Evolutionary conservation across 2,888 invertebrate genomes (phyloP), one percentile per base, ranked within the genome.

Genomic region (Lysandra bellargus): DNA sequence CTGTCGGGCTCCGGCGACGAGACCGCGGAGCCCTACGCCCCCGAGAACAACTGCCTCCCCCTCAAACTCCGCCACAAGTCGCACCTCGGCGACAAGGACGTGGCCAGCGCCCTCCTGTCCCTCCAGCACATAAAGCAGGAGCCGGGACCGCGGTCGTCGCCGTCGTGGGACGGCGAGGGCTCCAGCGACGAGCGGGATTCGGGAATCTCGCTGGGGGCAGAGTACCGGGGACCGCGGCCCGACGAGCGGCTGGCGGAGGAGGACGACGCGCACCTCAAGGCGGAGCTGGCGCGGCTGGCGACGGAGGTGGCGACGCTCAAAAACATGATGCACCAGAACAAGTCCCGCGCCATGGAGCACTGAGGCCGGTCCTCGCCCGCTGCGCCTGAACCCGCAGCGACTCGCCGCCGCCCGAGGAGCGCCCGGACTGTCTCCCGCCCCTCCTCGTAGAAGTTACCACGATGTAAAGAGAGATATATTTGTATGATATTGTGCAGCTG

Each of bases 31-130:
- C 95, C 93, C 83, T 93, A 95, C 83, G 96, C 96, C 82, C 94
- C 96, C 60, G 94, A 93, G 80, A 97, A 97, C 91, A 97, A 97
- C 88, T 96, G 97, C 85, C 95, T 98, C 88, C 98, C 98, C 2
- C 96, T 98, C 85, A 98, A 98, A 89, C 95, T 98, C 83, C 96
- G 98, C 88, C 98, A 98, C 95, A 98, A 98, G 92, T 97, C 97
- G 61, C 97, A 98, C 87, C 95, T 98, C 81, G 98, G 98, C 12
- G 98, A 98, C 88, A 98, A 98, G 88, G 98, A 98, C 88, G 97
- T 97, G 9, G 98, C 98, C 12, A 97, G 98, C 80, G 97, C 97
- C 17, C 95, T 97, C 80, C 95, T 97, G n/a, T 97, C 97, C 69
- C 95, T 98, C 75, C 98, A 98, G 87, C 97, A 97, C 87, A 97